Base-by-base conservation (phyloP, 2,113 vertebrate genomes). In the Glareola pratincola region DNA sequence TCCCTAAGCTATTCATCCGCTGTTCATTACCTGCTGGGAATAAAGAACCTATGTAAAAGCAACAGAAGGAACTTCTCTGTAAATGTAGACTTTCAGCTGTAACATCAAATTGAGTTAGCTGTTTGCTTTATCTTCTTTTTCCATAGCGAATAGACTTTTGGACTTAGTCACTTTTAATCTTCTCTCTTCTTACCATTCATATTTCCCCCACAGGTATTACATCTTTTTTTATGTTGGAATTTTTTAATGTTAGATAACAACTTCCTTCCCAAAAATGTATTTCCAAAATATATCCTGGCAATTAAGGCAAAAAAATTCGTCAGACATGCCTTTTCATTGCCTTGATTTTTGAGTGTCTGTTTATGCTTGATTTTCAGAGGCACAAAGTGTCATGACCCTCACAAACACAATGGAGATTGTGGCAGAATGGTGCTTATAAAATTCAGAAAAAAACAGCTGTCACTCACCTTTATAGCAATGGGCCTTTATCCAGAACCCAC, bases 71-170 rank as follows among this genome's bases (percentile, higher is more conserved):
- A 14, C 16, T 37, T 39, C 37, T 88, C 59, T 56, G 50, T 77
- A 96, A 89, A 87, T n/a, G 8, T 37, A 86, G 36, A 37, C 32
- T 85, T 89, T 84, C 37, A 67, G 48, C 43, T 84, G 41, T 75
- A 80, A 36, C n/a, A 87, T 82, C 64, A 92, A 88, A 91, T 54
- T 39, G 39, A 85, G 54, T 69, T 48, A 78, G 41, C 32, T 53
- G 59, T 77, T 96, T 92, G 8, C 8, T 89, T 88, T 83, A 39
- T 81, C 69, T 73, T 84, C 71, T 45, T 84, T 96, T 96, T 81
- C 56, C 74, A 82, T 36, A 80, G 62, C 69, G 90, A 84, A 62
- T 26, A 78, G 66, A 59, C 48, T 88, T 92, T 48, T 90, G 76
- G 81, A 73, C 24, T 76, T 79, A 69, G 48, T 72, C 37, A 79